Conservation (phyloP, 1,140 invertebrate genomes). For the Lerema accius region DNA sequence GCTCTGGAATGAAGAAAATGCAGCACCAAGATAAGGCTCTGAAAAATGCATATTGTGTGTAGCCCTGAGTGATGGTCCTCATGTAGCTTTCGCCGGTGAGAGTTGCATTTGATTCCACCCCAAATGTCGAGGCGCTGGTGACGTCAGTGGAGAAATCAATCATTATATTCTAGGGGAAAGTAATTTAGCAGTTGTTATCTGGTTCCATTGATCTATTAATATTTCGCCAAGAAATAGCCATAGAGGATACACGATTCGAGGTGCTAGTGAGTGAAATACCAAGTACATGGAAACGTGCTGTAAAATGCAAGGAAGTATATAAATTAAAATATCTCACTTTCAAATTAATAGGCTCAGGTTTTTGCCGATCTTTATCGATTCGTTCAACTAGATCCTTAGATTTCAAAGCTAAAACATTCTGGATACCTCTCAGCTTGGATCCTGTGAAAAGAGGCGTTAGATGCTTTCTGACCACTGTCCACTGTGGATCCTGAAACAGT, state of each 20-base stretch:
- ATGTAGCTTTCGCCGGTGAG: slow-evolving; percentile 39
- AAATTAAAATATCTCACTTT: slow-evolving; percentile 36
- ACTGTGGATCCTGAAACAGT: slow-evolving; percentile 22
- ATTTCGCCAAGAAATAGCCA: too few species aligned
- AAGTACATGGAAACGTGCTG: too few species aligned
- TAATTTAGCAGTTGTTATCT: too few species aligned
- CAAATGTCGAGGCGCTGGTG: slow-evolving; percentile 83
- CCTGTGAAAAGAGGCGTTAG: slow-evolving; percentile 42
- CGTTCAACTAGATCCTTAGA: slow-evolving; percentile 41
- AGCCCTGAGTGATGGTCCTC: slow-evolving; percentile 38
- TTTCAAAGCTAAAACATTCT: slow-evolving; percentile 37
- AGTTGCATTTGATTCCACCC: slow-evolving; percentile 62
- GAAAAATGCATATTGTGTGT: slow-evolving; percentile 30
- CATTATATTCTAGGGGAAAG: slow-evolving; percentile 39
- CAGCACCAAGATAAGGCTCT: slow-evolving; percentile 29
- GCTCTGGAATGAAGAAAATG: slow-evolving; percentile 35
- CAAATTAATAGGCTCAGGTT: slow-evolving; percentile 31
- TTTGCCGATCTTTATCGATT: slow-evolving; percentile 41
- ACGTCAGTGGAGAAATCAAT: slow-evolving; percentile 81
- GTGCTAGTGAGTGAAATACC: too few species aligned
- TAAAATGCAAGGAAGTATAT: too few species aligned
- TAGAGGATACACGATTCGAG: too few species aligned
- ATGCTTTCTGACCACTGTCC: slow-evolving; percentile 2
- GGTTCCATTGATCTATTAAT: too few species aligned
- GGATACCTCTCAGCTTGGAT: slow-evolving; percentile 45